Percentiles rank a stretch among this genome's conserved stretches.
Conservation (phyloP, 2,888 invertebrate genomes). For the Amblyjoppa proteus region DNA sequence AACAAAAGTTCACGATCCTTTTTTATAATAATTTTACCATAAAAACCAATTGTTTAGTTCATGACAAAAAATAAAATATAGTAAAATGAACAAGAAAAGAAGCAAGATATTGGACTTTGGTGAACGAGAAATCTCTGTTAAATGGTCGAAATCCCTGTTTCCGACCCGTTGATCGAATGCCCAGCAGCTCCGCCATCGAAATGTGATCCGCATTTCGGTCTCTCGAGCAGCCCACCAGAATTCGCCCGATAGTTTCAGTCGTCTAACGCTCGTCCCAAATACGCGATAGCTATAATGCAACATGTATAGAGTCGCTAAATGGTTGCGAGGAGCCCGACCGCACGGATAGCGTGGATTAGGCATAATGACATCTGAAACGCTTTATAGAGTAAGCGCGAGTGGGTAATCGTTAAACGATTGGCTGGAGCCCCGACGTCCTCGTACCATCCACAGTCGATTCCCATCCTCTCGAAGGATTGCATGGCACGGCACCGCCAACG, state of each 20-base stretch:
- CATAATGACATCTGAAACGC: slow-evolving; percentile 82
- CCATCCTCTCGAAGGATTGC: slow-evolving; percentile 35
- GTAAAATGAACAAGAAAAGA: too few relatives aligned
- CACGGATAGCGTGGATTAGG: slow-evolving; percentile 74
- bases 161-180: background rate
- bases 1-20: too few relatives aligned
- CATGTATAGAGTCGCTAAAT: slow-evolving; percentile 19
- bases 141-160: too few relatives aligned
- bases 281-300: background rate
- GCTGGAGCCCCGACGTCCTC: slow-evolving; percentile 77
- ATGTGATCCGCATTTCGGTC: background rate
- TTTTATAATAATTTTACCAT: too few relatives aligned
- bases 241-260: slow-evolving; percentile 1
- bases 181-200: background rate
- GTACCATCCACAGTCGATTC: slow-evolving; percentile 64
- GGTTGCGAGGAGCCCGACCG: slow-evolving; percentile 47
- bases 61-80: too few relatives aligned
- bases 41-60: too few relatives aligned
- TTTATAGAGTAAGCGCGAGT: slow-evolving; percentile 82
- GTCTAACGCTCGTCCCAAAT: background rate
- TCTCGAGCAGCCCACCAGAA: background rate
- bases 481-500: slow-evolving; percentile 53
- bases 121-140: background rate
- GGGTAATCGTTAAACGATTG: slow-evolving; percentile 84
- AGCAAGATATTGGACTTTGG: too few relatives aligned